These are phyloP conservation scores for Pleuronectes platessa DNA, from an alignment of 2,113 vertebrate genomes.

Conservation along the genomic window DNA sequence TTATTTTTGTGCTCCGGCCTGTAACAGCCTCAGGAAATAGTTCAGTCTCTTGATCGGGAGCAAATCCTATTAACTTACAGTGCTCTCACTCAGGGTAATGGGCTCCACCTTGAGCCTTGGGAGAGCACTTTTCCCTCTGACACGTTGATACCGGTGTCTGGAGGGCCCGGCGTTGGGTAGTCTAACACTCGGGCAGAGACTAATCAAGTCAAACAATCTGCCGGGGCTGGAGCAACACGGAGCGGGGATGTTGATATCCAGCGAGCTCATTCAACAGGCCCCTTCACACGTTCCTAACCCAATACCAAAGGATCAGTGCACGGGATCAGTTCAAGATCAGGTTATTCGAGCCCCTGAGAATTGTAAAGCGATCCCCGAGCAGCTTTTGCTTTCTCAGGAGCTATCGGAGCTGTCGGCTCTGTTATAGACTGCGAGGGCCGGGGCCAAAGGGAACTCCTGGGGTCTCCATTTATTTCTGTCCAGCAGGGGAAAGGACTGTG, in stretches of 20 bases:
- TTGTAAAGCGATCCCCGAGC: slow-evolving; percentile 79
- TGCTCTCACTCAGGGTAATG: slow-evolving; percentile 79
- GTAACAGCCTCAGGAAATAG: slow-evolving; percentile 82
- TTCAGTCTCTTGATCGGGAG: slow-evolving; percentile 79
- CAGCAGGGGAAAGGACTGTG: slow-evolving; percentile 40
- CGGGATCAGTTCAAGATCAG: slow-evolving; percentile 78
- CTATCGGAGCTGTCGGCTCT: slow-evolving; percentile 68
- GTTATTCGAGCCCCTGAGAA: slow-evolving; percentile 82
- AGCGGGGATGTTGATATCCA: slow-evolving; percentile 78
- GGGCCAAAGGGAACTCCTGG: slow-evolving; percentile 67
- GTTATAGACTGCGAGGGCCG: slow-evolving; percentile 58
- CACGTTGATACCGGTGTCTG: slow-evolving; percentile 76
- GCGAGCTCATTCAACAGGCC: slow-evolving; percentile 74
- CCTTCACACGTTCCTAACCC: slow-evolving; percentile 80
- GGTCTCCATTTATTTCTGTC: slow-evolving; percentile 67
- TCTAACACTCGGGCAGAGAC: slow-evolving; percentile 67
- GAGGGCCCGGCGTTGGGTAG: slow-evolving; percentile 65
- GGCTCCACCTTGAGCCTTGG: slow-evolving; percentile 78
- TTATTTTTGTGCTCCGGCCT: slow-evolving; percentile 82
- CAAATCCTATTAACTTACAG: slow-evolving; percentile 84
- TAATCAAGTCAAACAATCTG: slow-evolving; percentile 80
- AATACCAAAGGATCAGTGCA: slow-evolving; percentile 74
- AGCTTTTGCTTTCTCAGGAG: slow-evolving; percentile 79
- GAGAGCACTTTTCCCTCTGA: slow-evolving; percentile 70
- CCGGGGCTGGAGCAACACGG: slow-evolving; percentile 66